Conservation (phyloP, 2,797 vertebrate genomes). For the Ambastaia sidthimunki region DNA sequence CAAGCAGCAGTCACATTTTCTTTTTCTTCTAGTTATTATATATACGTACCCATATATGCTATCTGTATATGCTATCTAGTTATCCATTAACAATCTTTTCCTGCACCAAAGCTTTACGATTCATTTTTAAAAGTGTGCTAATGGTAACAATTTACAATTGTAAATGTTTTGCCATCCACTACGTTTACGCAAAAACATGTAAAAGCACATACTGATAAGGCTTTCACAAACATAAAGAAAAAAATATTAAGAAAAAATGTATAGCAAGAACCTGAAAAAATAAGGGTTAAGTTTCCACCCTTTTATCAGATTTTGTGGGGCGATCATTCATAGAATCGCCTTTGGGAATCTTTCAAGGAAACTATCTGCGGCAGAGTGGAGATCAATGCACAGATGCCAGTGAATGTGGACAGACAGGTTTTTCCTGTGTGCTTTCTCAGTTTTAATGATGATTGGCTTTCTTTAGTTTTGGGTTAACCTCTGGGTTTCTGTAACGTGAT, state of each 20-base stretch:
- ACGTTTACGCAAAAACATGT: neutral
- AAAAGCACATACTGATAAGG: neutral
- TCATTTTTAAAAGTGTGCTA: too few species aligned
- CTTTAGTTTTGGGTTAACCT: neutral
- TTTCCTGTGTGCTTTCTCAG: conserved; percentile 39
- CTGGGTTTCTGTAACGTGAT: neutral
- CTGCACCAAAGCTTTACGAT: too few species aligned
- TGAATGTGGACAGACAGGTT: conserved; percentile 79
- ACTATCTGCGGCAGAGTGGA: conserved; percentile 11
- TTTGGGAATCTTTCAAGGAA: conserved; percentile 31
- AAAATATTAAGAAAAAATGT: neutral
- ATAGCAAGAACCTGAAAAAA: neutral
- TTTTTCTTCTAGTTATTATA: too few species aligned
- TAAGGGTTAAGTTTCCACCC: neutral
- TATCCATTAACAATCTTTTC: too few species aligned
- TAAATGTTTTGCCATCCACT: neutral
- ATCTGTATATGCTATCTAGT: too few species aligned
- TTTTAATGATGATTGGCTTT: neutral
- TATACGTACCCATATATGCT: too few species aligned
- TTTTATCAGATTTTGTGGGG: neutral
- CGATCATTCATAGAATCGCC: neutral
- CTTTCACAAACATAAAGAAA: neutral
- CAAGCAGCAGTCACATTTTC: too few species aligned
- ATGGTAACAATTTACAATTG: neutral
- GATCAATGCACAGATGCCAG: conserved; percentile 40